Evolutionary conservation across 2,797 vertebrate genomes (phyloP), one percentile per base, ranked within the genome.

Genomic region (Lemur catta): DNA sequence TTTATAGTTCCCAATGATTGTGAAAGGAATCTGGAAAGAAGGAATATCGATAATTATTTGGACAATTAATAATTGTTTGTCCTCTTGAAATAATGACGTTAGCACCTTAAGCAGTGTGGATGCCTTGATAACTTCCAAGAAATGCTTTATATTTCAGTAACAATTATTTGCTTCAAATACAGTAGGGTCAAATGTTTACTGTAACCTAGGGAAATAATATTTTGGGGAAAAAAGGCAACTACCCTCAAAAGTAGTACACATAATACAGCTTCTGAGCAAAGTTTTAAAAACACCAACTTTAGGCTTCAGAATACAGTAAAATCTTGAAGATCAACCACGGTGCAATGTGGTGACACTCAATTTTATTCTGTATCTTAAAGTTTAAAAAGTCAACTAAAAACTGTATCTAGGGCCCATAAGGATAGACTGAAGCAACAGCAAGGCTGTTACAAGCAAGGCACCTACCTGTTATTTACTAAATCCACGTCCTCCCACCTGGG

Each of bases 41-140:
- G 14, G 41, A 55, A 33, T 80, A 59, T 7, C 12, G 88, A 78
- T 22, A 71, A 82, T 38, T 75, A 69, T 89, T 89, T 90, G 52
- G 43, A 79, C 28, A 78, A 43, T 35, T 75, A 78, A 57, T 35
- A 81, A 86, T 9, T 48, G 17, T 43, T 82, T 63, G 46, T 91
- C 81, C 89, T 89, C 35, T 81, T 48, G 18, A 94, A 94, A 94
- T 71, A 48, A 94, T 61, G 61, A 35, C 30, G 38, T 88, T 76
- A 91, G 50, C 65, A 92, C 55, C n/a, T 75, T 57, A 22, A 94
- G 15, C 18, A 75, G 26, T n/a, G 3, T 50, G n/a, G 52, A 71
- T 9, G 55, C 38, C 63, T 41, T 61, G 86, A 43, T 78, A 81
- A 96, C 78, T 88, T 90, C 72, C 69, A 95, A 33, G 24, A 96